A percentile compares a stretch with the other conserved stretches of the same genome.
phyloP scores from a whole-genome alignment of 2,113 vertebrate species.

The Daubentonia madagascariensis region DNA sequence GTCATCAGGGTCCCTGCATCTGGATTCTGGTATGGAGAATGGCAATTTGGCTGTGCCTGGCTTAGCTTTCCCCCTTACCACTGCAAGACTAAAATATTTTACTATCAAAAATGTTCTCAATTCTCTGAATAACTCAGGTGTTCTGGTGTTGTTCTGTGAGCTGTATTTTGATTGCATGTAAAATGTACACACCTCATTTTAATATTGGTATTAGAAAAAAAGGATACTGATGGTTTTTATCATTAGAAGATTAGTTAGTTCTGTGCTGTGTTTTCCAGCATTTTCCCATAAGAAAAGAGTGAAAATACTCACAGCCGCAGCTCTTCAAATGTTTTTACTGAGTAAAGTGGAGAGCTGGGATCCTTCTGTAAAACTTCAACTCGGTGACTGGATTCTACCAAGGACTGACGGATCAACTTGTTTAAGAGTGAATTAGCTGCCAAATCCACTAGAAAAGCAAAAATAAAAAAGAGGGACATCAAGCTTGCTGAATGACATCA shows the following conservation, averaged over 20 bases:
- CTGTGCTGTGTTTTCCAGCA: background rate
- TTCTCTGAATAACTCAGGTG: background rate
- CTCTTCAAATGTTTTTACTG: slow-evolving; percentile 83
- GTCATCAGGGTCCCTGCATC: background rate
- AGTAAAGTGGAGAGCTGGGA: slow-evolving; percentile 84
- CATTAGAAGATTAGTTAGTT: background rate
- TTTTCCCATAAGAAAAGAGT: background rate
- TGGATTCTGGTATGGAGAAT: background rate
- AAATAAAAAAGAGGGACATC: background rate
- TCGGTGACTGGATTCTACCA: slow-evolving; percentile 81
- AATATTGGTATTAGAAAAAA: background rate
- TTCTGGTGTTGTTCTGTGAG: background rate
- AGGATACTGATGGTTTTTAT: background rate
- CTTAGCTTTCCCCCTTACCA: background rate
- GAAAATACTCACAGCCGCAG: slow-evolving; percentile 82
- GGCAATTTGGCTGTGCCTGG: background rate
- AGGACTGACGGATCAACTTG: slow-evolving; percentile 83
- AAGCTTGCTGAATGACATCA: background rate
- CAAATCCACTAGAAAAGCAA: slow-evolving; percentile 63
- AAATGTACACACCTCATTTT: background rate
- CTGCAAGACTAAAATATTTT: slow-evolving; percentile 19
- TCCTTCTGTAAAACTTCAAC: slow-evolving; percentile 86
- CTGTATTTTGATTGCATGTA: background rate
- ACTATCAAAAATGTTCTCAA: background rate
- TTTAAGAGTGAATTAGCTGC: slow-evolving; percentile 83